Evolutionary conservation across 2,888 invertebrate genomes (phyloP), one percentile per base, ranked within the genome.

Genomic region (Tetrapedia diversipes): DNA sequence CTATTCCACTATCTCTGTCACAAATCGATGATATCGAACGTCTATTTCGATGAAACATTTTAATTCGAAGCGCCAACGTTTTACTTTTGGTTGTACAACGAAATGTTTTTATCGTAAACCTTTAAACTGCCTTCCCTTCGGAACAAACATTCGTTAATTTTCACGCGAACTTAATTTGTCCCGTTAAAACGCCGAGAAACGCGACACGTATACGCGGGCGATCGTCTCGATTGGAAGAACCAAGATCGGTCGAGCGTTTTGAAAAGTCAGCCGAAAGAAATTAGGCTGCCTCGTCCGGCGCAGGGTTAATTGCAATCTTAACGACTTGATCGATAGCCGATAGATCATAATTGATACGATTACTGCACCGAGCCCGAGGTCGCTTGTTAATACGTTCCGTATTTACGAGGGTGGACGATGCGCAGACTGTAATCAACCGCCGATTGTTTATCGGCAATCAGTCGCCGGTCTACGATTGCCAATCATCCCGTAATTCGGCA

Each of bases 381-480:
- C 70, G 73, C 77, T 81, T 72, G 79, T 81, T 83, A 83, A 83
- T 81, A 80, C 76, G 83, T 74, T 70, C 69, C 77, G 72, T 70
- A 80, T 83, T 83, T 83, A 81, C 83, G 81, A 57, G 81, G 78
- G 76, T 61, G 76, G 72, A 76, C 72, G 77, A 73, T 72, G 77
- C 53, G 70, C 74, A 72, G 79, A 65, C 74, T 75, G 84, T 83
- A 86, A 87, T 88, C 86, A 87, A 84, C 82, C 68, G 79, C 65
- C 85, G 86, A 88, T 88, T 87, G 87, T 88, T 87, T 86, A 86
- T 81, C 85, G 82, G 70, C 78, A 76, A 83, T 82, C 87, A 83
- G 83, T 81, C 81, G 77, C 73, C 76, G 80, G 70, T 53, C 76
- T 76, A 81, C 82, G 82, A 88, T 89, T 88, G 85, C 70, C 86